Conservation (phyloP, 92 coral and sea anemone species). For the Siderastrea siderea region DNA sequence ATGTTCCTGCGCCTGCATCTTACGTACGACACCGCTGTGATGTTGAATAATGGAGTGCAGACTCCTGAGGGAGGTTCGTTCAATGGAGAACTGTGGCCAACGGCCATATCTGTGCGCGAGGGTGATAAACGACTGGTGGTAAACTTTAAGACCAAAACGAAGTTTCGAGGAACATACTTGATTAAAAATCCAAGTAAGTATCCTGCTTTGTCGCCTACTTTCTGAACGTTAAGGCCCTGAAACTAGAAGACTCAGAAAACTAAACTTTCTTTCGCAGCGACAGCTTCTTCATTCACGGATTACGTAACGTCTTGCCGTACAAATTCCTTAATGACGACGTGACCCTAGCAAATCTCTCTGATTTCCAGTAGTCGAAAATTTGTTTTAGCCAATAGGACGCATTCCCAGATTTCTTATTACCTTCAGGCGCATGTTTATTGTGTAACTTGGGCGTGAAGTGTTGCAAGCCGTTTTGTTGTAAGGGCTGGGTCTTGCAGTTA, state of each 20-base stretch:
- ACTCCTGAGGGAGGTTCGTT: conserved; percentile 90
- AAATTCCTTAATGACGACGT: no score
- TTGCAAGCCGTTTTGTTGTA: no score
- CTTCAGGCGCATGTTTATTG: neutral
- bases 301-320: no score
- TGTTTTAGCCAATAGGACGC: no score
- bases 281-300: no score
- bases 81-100: conserved; percentile 91
- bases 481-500: no score
- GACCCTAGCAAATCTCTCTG: no score
- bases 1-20: conserved; percentile 90
- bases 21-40: conserved; percentile 96
- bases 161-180: conserved; percentile 91
- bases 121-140: conserved; percentile 94
- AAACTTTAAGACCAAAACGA: conserved; percentile 90
- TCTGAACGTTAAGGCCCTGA: neutral
- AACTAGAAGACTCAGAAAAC: neutral
- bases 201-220: neutral
- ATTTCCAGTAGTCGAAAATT: no score
- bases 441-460: no score
- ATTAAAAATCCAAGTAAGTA: conserved; percentile 80
- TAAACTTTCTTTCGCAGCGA: neutral
- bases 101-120: conserved; percentile 81
- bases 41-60: conserved; percentile 94
- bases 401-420: neutral